Conservation (phyloP, 2,888 invertebrate genomes). For the Drosophila kanekoi region DNA sequence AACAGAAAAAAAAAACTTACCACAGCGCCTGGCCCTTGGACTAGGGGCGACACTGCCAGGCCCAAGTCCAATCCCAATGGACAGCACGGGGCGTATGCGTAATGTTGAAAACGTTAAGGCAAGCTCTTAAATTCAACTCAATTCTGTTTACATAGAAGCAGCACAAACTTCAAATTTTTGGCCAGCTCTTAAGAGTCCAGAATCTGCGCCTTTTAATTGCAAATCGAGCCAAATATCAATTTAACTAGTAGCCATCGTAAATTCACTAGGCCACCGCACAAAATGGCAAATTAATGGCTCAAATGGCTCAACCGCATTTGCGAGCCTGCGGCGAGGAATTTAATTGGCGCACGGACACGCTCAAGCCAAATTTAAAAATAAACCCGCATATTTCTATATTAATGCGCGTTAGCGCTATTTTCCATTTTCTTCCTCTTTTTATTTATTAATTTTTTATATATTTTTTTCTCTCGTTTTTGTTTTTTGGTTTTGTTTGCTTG, state of each 20-base stretch:
- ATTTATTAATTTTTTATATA: constrained; percentile 1
- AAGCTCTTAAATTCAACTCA: neutral
- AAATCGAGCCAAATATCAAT: constrained; percentile 28
- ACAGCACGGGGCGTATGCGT: constrained; percentile 1
- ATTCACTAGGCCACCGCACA: constrained; percentile 62
- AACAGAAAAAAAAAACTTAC: constrained; percentile 14
- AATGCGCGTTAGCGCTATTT: constrained; percentile 20
- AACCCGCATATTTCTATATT: constrained; percentile 56
- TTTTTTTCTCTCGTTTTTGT: constrained; percentile 5
- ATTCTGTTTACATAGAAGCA: neutral
- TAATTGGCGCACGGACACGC: constrained; percentile 46
- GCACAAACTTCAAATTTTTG: neutral
- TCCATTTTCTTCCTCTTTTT: constrained; percentile 11
- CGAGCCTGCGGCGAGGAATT: constrained; percentile 26
- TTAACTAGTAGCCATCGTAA: constrained; percentile 42
- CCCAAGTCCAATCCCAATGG: neutral
- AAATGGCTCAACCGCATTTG: constrained; percentile 47
- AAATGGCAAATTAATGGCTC: constrained; percentile 70
- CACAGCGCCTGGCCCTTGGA: neutral
- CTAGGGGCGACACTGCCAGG: neutral
- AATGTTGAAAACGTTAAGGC: neutral
- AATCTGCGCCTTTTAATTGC: constrained; percentile 16
- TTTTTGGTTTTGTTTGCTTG: neutral
- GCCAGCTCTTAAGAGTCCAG: neutral
- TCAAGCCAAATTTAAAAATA: constrained; percentile 46